These are phyloP conservation scores for Ceriagrion tenellum DNA, from an alignment of 2,888 invertebrate genomes.

Conservation along the genomic window DNA sequence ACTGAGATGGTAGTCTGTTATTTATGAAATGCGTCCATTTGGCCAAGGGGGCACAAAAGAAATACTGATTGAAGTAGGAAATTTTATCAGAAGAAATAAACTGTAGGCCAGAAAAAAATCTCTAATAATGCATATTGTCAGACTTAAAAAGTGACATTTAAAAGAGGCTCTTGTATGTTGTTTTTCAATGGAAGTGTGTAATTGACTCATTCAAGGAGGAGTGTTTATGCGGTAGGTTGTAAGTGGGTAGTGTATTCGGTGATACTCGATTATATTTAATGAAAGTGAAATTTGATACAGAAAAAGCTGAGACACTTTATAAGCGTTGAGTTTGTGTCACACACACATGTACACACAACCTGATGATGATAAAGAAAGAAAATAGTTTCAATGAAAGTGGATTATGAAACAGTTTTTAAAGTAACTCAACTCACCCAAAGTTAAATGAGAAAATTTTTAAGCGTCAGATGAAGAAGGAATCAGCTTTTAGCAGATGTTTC, in stretches of 20 bases:
- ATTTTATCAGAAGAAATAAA: conserved; percentile 52
- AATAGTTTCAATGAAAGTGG: conserved; percentile 51
- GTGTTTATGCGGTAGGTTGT: conserved; percentile 50
- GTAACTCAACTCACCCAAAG: conserved; percentile 58
- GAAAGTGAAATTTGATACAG: conserved; percentile 35
- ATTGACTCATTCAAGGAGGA: conserved; percentile 40
- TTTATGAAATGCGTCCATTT: conserved; percentile 37
- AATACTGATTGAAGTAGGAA: background rate
- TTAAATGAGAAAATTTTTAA: conserved; percentile 47
- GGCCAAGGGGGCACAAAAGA: conserved; percentile 33
- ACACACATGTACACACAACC: conserved; percentile 8
- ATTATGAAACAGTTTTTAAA: conserved; percentile 55
- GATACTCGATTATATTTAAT: conserved; percentile 41
- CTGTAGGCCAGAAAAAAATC: conserved; percentile 12
- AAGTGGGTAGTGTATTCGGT: conserved; percentile 58
- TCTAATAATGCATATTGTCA: conserved; percentile 27
- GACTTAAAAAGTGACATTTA: conserved; percentile 45
- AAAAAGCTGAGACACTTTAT: conserved; percentile 3
- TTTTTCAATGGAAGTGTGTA: conserved; percentile 46
- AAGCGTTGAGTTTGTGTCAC: conserved; percentile 50
- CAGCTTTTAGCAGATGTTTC: conserved; percentile 66
- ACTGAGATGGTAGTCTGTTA: conserved; percentile 12
- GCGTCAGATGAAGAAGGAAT: conserved; percentile 60
- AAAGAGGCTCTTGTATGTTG: conserved; percentile 29
- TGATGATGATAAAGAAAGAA: conserved; percentile 46